Evolutionary conservation across 1,140 invertebrate genomes (phyloP), one percentile per base, ranked within the genome.

Genomic region (Camponotus vicinus): DNA sequence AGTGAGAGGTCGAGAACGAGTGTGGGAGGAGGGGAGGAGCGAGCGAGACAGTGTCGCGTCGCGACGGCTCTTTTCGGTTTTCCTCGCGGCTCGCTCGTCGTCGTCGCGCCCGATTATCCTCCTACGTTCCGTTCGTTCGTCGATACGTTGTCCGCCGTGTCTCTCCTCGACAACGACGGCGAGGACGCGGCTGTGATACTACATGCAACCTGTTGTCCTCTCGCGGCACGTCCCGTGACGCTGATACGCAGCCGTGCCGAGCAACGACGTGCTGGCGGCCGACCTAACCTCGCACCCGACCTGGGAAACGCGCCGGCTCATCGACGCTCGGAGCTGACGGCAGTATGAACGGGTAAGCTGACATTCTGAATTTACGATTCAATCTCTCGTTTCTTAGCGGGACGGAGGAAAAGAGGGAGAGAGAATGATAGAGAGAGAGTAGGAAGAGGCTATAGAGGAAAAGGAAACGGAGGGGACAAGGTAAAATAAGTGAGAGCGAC

Each of bases 321-420:
- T 88, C 89, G 77, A 86, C 89, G 86, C 89, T 87, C 67, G 73
- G 59, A 90, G 69, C 77, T 75, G 52, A 86, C 89, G 83, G 88
- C 93, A 93, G 92, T 91, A 93, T 93, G 93, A 93, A 93, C 92
- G 93, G 92, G 93, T 93, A 89, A 93, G 93, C 52, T 9, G 42
- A 85, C 77, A 73, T 86, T 27, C 27, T 52, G 1, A n/a, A 52
- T 52, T 3, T n/a, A 21, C 18, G 3, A 11, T 13, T 13, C 42
- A 34, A 73, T 61, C 45, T 11, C 42, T 52, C 49, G 49, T 6
- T 52, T 52, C 13, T 13, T 3, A 18, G 15, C 49, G 15, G 13
- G 37, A 45, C 42, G 9, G 37, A 9, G 11, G 9, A 52, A 52
- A 18, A 63, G 49, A 70, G 69, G 55, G 34, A 63, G 37, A 27